A percentile compares a stretch with the other conserved stretches of the same genome.
These are phyloP conservation scores for Diabrotica virgifera DNA, from an alignment of 1,140 invertebrate genomes.

Conservation along the genomic window DNA sequence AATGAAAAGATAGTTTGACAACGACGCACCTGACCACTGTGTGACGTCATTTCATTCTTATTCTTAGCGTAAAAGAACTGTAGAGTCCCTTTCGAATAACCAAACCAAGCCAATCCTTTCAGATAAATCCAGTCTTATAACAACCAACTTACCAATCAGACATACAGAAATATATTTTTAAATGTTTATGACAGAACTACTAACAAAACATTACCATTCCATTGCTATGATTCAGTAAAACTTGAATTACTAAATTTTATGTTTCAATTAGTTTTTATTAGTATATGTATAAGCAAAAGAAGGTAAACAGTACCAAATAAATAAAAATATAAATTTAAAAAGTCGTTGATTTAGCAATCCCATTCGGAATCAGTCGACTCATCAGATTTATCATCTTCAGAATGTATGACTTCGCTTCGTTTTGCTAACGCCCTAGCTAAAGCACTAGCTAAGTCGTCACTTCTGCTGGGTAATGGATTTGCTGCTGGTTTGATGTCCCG, in stretches of 20 bases:
- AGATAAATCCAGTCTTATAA: too few species aligned
- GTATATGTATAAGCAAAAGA: not conserved
- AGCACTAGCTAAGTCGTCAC: constrained; percentile 69
- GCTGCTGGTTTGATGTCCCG: constrained; percentile 37
- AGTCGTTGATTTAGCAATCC: constrained; percentile 48
- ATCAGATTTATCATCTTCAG: constrained; percentile 57
- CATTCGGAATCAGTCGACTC: constrained; percentile 63
- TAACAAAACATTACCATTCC: too few species aligned
- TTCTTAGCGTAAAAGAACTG: too few species aligned
- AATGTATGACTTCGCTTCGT: constrained; percentile 66
- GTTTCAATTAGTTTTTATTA: not conserved
- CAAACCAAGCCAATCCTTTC: too few species aligned
- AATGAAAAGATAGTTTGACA: too few species aligned
- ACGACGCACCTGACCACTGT: too few species aligned
- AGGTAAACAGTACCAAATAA: constrained; percentile 7
- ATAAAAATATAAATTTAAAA: constrained; percentile 5
- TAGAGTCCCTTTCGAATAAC: too few species aligned
- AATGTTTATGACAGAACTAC: too few species aligned
- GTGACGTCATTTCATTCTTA: too few species aligned
- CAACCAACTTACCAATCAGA: too few species aligned
- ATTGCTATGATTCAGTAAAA: too few species aligned
- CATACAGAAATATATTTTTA: too few species aligned
- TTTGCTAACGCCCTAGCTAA: constrained; percentile 74
- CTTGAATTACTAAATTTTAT: not conserved
- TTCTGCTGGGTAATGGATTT: constrained; percentile 25